phyloP scores from a whole-genome alignment of 1,140 invertebrate species.

The Ephestia elutella region DNA sequence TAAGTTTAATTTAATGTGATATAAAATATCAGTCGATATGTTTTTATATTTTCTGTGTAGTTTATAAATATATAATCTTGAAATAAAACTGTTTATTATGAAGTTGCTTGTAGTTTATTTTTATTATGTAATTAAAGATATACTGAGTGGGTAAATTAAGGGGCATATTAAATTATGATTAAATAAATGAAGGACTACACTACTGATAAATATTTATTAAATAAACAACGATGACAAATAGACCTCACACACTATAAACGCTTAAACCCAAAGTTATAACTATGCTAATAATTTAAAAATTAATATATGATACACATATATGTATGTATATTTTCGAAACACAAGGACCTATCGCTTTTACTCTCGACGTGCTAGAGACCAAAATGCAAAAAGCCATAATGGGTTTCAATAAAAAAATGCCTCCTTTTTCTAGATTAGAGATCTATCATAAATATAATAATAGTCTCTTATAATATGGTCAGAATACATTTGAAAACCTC shows the following conservation, averaged over 20 bases:
- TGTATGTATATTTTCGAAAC: no score
- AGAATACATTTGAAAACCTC: no score
- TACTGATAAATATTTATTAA: conserved; percentile 2
- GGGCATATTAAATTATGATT: no score
- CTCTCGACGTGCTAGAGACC: neutral
- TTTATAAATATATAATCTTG: neutral
- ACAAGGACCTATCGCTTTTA: neutral
- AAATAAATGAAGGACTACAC: no score
- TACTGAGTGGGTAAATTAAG: no score
- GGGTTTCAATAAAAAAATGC: no score
- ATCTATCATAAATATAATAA: no score
- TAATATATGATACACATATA: neutral
- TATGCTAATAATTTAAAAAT: neutral
- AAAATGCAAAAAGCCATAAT: neutral
- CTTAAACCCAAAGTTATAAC: neutral
- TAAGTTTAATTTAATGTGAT: conserved; percentile 19
- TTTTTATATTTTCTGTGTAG: neutral
- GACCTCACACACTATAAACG: neutral
- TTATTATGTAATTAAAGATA: no score
- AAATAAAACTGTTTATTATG: conserved; percentile 5
- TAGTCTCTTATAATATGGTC: no score
- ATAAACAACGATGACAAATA: neutral
- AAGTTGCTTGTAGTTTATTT: no score
- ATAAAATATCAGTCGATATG: neutral
- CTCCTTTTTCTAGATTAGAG: no score